Evolutionary conservation across 2,888 invertebrate genomes (phyloP), one percentile per base, ranked within the genome.

Genomic region (Clepsis dumicolana): DNA sequence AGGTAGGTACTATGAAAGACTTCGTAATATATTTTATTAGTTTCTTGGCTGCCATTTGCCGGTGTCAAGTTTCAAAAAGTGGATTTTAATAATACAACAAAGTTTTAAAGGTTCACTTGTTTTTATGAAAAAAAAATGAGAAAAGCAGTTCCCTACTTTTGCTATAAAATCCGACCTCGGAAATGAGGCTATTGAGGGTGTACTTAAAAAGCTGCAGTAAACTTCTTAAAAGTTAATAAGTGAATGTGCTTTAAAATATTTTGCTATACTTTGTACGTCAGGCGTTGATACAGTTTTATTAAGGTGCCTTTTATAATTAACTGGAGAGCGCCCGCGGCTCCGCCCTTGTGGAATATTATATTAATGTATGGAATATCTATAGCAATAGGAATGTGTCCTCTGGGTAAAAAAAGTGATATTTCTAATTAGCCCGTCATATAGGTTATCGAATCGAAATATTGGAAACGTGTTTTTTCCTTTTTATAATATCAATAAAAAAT

Each of bases 91-190:
- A 69, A 68, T 71, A 65, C 74, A 71, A 72, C 70, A 66, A 76
- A 75, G 72, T 75, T 73, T 44, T 38, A 71, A 71, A 65, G 65
- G 70, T 65, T 48, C 63, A 48, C 65, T 65, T 41, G 50, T 65
- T 71, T 70, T 75, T 72, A 66, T 44, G 59, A 73, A 75, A 72
- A 81, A 78, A 67, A 73, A 78, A 77, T 75, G 79, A 80, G 80
- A 81, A 78, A 77, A 78, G 76, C 76, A 77, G 76, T 76, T 81
- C 74, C 71, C 65, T 71, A 82, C 78, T 82, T 86, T 77, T 78
- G 81, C 79, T 81, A 83, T 85, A 85, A 88, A 88, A 87, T 80
- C 21, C 32, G 32, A 56, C 53, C 48, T 24, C 25, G 12, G 29
- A 18, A 32, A 21, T 16, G 18, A 27, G 41, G 44, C 59, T 44